phyloP scores from a whole-genome alignment of 2,113 vertebrate genomes.

The Dryoscopus gambensis region DNA sequence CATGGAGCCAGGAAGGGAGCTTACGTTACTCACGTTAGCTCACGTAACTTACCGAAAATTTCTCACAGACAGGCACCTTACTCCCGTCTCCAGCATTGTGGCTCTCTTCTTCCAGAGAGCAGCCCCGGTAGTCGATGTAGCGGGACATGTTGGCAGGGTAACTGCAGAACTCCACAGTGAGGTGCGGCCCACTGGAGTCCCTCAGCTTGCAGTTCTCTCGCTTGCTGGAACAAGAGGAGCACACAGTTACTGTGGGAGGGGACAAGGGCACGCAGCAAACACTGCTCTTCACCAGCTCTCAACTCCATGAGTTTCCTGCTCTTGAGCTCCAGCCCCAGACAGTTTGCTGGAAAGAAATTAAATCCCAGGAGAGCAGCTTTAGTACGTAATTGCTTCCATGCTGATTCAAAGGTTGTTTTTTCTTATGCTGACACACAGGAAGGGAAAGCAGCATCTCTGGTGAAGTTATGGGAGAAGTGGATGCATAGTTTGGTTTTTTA shows the following conservation, averaged over 20 bases:
- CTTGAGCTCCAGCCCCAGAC: background rate
- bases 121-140: slow-evolving; percentile 82
- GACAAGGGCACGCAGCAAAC: rapidly evolving
- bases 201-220: slow-evolving; percentile 78
- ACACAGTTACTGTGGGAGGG: background rate
- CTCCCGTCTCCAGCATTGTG: background rate
- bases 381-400: background rate
- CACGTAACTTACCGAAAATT: slow-evolving; percentile 76
- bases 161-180: slow-evolving; percentile 80
- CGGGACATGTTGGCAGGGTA: slow-evolving; percentile 70
- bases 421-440: background rate
- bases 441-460: background rate
- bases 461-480: background rate
- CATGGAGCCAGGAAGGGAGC: background rate
- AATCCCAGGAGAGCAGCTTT: background rate
- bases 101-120: slow-evolving; percentile 35
- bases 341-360: background rate
- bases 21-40: no score
- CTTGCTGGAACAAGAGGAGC: slow-evolving; percentile 70
- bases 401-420: background rate
- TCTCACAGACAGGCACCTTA: slow-evolving; percentile 70
- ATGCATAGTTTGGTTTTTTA: background rate
- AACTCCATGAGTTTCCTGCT: background rate
- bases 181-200: slow-evolving; percentile 53
- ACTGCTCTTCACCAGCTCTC: background rate